Percentiles rank a stretch among this genome's conserved stretches.
Evolutionary conservation across 2,888 invertebrate species (phyloP).

Genomic region (Pomacea canaliculata): DNA sequence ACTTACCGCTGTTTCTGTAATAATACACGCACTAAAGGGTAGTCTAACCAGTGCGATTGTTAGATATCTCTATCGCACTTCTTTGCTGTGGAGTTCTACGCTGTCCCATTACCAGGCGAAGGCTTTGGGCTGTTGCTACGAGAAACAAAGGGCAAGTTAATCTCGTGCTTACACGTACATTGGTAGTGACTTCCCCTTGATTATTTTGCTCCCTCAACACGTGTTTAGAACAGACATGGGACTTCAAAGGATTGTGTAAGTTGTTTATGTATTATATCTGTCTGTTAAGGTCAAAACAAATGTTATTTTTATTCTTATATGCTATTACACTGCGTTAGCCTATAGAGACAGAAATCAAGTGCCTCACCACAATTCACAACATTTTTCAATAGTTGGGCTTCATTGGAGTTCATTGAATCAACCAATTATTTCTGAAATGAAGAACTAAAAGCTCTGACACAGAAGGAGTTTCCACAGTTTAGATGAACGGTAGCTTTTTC

Average conservation of each 20-base stretch:
- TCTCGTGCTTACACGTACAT: constrained; percentile 22
- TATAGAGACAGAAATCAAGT: no score
- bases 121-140: constrained; percentile 33
- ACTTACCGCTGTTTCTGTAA: neutral
- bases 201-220: neutral
- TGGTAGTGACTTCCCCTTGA: neutral
- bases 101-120: neutral
- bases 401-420: no score
- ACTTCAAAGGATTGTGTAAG: constrained; percentile 6
- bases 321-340: no score
- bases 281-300: no score
- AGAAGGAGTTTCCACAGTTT: no score
- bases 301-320: no score
- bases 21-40: no score
- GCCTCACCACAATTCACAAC: no score
- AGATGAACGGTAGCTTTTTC: no score
- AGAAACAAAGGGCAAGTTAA: constrained; percentile 31
- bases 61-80: neutral
- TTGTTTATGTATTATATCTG: neutral
- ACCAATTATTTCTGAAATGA: no score
- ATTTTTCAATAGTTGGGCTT: no score
- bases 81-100: neutral
- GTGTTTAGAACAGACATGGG: neutral
- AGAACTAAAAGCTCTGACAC: no score
- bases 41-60: neutral